Evolutionary conservation across 1,140 invertebrate genomes (phyloP).

Genomic region (Diachasma alloeum): DNA sequence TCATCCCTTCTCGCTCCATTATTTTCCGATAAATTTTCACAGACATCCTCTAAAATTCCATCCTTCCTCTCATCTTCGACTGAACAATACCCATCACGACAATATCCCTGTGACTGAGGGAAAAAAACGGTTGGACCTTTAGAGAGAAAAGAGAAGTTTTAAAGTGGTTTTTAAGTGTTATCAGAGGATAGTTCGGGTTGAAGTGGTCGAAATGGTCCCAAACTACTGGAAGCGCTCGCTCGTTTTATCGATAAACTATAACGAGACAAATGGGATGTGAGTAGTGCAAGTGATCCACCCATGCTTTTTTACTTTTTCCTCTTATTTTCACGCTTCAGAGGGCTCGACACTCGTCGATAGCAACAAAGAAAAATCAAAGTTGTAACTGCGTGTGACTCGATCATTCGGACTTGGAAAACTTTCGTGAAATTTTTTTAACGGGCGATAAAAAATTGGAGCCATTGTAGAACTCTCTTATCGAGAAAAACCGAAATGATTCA

Average conservation of each 20-base stretch:
- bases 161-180: constrained; percentile 52
- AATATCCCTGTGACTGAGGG: not conserved
- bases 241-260: constrained; percentile 54
- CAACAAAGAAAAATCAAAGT: constrained; percentile 41
- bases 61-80: not conserved
- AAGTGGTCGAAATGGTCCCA: not conserved
- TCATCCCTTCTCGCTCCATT: constrained; percentile 37
- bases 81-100: not conserved
- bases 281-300: constrained; percentile 13
- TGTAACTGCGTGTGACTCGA: constrained; percentile 39
- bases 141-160: constrained; percentile 35
- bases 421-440: not conserved
- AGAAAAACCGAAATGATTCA: not conserved
- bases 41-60: not conserved
- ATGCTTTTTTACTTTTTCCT: not conserved
- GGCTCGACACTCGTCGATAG: not conserved
- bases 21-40: constrained; percentile 48
- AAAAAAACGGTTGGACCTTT: not conserved
- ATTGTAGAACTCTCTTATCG: no score
- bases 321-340: constrained; percentile 4
- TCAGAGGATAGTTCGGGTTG: constrained; percentile 24
- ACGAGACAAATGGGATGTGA: constrained; percentile 54
- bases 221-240: constrained; percentile 14
- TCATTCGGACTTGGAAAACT: not conserved
- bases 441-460: not conserved